phyloP scores from a whole-genome alignment of 92 coral and sea anemone genomes.

The Porites lobata region DNA sequence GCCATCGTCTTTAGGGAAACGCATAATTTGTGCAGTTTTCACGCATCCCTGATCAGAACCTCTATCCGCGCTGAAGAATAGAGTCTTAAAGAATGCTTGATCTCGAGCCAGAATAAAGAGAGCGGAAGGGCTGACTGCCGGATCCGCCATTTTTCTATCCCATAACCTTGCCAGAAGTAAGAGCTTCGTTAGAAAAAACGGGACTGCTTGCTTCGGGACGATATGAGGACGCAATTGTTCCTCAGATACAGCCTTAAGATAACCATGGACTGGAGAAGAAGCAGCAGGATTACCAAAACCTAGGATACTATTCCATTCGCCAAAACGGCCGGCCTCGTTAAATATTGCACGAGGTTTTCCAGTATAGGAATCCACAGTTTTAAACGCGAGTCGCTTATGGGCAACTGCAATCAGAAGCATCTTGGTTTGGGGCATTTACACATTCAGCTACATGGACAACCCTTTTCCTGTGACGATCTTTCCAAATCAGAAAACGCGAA shows the following conservation, averaged over 20 bases:
- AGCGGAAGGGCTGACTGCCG: slow-evolving; percentile 44
- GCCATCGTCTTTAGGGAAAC: slow-evolving; percentile 72
- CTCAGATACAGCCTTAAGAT: slow-evolving; percentile 39
- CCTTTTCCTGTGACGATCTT: slow-evolving; percentile 35
- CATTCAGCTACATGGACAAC: slow-evolving; percentile 50
- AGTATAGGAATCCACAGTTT: slow-evolving; percentile 63
- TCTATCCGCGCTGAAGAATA: slow-evolving; percentile 74
- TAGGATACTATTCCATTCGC: slow-evolving; percentile 51
- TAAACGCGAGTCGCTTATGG: slow-evolving; percentile 56
- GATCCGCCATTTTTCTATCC: slow-evolving; percentile 33
- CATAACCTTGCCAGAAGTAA: slow-evolving; percentile 44
- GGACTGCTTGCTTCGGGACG: slow-evolving; percentile 68
- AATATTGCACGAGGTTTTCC: slow-evolving; percentile 71
- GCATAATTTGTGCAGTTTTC: slow-evolving; percentile 65
- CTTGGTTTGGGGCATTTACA: slow-evolving; percentile 22
- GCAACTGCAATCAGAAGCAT: slow-evolving; percentile 39
- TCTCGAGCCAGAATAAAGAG: slow-evolving; percentile 64
- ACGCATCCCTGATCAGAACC: slow-evolving; percentile 59
- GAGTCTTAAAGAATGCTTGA: slow-evolving; percentile 71
- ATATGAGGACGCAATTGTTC: slow-evolving; percentile 67
- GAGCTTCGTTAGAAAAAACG: slow-evolving; percentile 60
- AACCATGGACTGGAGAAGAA: slow-evolving; percentile 56
- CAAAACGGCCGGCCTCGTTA: slow-evolving; percentile 61
- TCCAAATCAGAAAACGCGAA: slow-evolving; percentile 63
- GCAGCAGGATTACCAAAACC: slow-evolving; percentile 71